Conservation (phyloP, 2,888 invertebrate species). For the Pollenia amentaria region DNA sequence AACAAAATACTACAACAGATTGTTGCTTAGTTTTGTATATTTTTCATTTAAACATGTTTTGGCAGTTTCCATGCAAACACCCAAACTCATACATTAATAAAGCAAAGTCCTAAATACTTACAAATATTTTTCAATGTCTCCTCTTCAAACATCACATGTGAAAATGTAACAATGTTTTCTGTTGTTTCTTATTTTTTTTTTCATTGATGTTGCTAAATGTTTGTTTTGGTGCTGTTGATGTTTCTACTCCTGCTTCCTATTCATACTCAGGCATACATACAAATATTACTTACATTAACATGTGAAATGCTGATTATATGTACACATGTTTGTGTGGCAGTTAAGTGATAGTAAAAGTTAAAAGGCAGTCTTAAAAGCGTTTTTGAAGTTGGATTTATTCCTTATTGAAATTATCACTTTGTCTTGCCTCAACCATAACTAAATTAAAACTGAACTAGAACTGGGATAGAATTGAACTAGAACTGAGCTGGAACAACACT, state of each 20-base stretch:
- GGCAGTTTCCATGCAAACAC: background rate
- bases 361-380: too few relatives aligned
- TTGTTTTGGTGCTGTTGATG: constrained; percentile 23
- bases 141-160: constrained; percentile 17
- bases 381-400: too few relatives aligned
- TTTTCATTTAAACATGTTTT: background rate
- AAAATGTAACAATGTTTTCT: constrained; percentile 27
- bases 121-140: constrained; percentile 20
- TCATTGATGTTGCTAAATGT: constrained; percentile 37
- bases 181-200: constrained; percentile 33
- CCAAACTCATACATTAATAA: background rate
- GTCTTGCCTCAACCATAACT: too few relatives aligned
- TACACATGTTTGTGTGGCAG: background rate
- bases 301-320: too few relatives aligned
- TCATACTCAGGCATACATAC: background rate
- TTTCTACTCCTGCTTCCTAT: background rate
- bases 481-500: too few relatives aligned
- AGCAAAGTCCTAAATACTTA: background rate
- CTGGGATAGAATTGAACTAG: too few relatives aligned
- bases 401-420: too few relatives aligned
- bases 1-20: constrained; percentile 24
- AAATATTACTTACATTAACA: background rate
- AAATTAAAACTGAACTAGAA: too few relatives aligned
- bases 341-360: too few relatives aligned
- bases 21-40: constrained; percentile 15